A percentile compares a stretch with the other conserved stretches of the same genome.
Evolutionary conservation across 2,113 vertebrate genomes (phyloP).

Genomic region (Eulemur macaco): DNA sequence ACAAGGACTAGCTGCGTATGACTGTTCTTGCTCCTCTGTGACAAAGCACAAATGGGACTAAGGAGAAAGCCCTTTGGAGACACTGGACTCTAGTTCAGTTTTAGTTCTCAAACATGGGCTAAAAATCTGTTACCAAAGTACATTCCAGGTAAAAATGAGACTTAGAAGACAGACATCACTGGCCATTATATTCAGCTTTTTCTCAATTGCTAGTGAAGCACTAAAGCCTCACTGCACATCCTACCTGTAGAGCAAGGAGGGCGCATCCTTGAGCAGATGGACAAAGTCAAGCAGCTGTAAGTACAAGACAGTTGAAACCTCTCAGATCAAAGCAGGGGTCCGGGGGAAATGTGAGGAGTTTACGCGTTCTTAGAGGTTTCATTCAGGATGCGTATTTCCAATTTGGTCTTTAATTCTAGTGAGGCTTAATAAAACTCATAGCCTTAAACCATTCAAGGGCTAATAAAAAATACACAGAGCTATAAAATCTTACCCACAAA

Average conservation of each 20-base stretch:
- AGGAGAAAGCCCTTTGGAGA: background rate
- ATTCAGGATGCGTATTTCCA: background rate
- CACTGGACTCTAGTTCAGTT: background rate
- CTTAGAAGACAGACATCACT: background rate
- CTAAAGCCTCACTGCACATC: rapidly evolving
- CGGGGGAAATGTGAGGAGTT: background rate
- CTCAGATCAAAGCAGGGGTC: background rate
- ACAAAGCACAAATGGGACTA: background rate
- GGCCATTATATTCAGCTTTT: background rate
- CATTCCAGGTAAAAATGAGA: background rate
- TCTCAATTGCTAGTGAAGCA: background rate
- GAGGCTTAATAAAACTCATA: conserved; percentile 46
- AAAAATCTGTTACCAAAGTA: background rate
- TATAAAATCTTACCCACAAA: conserved; percentile 50
- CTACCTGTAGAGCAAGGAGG: background rate
- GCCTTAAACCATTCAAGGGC: conserved; percentile 82
- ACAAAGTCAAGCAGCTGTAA: background rate
- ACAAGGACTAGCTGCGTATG: background rate
- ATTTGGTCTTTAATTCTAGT: conserved; percentile 44
- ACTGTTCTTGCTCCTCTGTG: background rate
- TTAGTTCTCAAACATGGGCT: background rate
- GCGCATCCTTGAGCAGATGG: too few species aligned
- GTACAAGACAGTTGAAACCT: background rate
- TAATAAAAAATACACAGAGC: conserved; percentile 45
- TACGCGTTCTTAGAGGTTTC: background rate